Conservation (phyloP, 2,797 vertebrate species). For the Miichthys miiuy region DNA sequence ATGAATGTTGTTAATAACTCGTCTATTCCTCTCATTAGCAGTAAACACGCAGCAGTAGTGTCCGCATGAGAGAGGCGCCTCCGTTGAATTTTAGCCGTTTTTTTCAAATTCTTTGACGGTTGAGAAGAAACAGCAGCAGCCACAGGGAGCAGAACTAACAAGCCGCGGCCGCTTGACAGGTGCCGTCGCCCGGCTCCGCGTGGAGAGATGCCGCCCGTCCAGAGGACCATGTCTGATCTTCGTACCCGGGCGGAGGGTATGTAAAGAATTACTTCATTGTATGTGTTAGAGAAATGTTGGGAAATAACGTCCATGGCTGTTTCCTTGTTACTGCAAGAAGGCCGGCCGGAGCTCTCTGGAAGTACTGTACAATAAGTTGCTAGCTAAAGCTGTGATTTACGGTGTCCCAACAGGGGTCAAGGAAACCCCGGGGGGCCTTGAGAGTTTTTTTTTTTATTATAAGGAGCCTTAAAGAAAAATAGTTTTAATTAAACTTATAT, state of each 20-base stretch:
- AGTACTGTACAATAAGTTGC: conserved; percentile 57
- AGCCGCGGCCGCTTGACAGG: conserved; percentile 81
- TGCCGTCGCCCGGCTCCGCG: conserved; percentile 73
- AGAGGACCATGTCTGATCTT: conserved; percentile 94
- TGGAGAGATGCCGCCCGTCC: conserved; percentile 90
- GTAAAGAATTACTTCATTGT: conserved; percentile 49
- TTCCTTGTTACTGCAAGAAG: conserved; percentile 33
- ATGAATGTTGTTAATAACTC: conserved; percentile 48
- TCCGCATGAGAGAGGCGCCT: conserved; percentile 58
- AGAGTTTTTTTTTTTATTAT: conserved; percentile 13
- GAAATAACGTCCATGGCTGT: not conserved
- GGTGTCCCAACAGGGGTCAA: conserved; percentile 20
- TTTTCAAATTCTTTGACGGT: conserved; percentile 61
- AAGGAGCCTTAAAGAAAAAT: not conserved
- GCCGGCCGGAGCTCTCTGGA: conserved; percentile 49
- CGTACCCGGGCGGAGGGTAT: conserved; percentile 93
- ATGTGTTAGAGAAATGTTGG: not conserved
- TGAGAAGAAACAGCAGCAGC: conserved; percentile 46
- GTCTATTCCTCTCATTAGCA: conserved; percentile 12
- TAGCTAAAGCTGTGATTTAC: conserved; percentile 55
- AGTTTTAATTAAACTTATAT: not conserved
- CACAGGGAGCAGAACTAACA: conserved; percentile 48
- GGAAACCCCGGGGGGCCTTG: conserved; percentile 21
- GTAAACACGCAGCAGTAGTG: conserved; percentile 24
- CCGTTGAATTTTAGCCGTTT: conserved; percentile 52